Base-by-base conservation (phyloP, 2,113 vertebrate species). In the Channa maculata region DNA sequence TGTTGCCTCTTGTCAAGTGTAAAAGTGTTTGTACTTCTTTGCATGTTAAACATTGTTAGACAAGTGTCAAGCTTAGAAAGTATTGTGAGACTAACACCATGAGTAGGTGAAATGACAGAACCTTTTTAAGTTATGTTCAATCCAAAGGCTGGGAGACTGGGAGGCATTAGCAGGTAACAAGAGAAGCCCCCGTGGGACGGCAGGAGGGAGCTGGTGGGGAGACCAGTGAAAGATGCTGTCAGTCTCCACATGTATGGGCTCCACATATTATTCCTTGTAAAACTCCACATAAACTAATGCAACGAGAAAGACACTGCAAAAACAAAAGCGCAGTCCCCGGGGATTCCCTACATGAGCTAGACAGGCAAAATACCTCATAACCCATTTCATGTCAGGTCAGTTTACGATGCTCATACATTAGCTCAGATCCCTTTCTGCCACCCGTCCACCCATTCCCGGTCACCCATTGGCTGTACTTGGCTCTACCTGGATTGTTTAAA, bases 141-240 rank as follows among this genome's bases (percentile, higher is more conserved):
- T 33, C 37, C 46, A 48, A 71, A 70, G 38, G 12, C 59, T 65
- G 58, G 36, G 62, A 67, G 64, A 77, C 81, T 61, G 65, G 61
- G 58, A 83, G 75, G 61, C 79, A 82, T 77, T 83, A 83, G 65
- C 64, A 83, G 79, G 83, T 87, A 90, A 90, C 62, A 71, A 57
- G 84, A 89, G 86, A 87, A 72, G 72, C 57, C 36, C 83, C 79
- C 52, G 3, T 5, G 79, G 79, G 86, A 83, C 2, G 8, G 39
- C 38, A 6, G 2, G 44, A 63, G 79, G 49, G 67, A 75, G 55
- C 52, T 14, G 58, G 49, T 62, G 38, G 58, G 75, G 41, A 44
- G 41, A 62, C 6, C 64, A 86, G 65, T 91, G 86, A 91, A 85
- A 89, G 86, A 90, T 83, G 87, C 77, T 82, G 84, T 92, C 90